phyloP scores from a whole-genome alignment of 2,113 vertebrate species.

The Etheostoma spectabile region DNA sequence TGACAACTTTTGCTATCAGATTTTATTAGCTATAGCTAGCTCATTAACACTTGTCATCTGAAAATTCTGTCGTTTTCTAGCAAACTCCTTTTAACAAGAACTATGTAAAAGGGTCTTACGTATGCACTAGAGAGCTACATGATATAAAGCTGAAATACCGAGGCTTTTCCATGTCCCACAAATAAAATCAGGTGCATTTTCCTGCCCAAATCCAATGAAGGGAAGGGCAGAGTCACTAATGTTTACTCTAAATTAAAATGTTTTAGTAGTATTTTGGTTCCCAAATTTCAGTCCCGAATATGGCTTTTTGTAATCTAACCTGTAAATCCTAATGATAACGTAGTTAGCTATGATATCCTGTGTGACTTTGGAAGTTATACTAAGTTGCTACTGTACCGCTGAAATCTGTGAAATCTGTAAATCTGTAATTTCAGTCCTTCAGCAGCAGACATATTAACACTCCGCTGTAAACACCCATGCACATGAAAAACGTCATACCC shows the following conservation, averaged over 20 bases:
- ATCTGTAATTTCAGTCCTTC: slow-evolving; percentile 40
- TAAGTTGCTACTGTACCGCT: neutral
- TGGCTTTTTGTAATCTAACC: neutral
- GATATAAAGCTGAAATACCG: neutral
- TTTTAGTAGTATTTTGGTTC: neutral
- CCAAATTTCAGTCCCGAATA: neutral
- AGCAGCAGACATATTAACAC: slow-evolving; percentile 69
- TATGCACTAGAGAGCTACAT: neutral
- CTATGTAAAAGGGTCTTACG: neutral
- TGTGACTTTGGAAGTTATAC: neutral
- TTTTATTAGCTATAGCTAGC: neutral
- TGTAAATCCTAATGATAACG: neutral
- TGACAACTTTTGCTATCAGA: neutral
- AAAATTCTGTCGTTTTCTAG: neutral
- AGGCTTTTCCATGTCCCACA: neutral
- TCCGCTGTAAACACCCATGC: slow-evolving; percentile 72
- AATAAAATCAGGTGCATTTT: neutral
- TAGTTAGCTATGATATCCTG: neutral
- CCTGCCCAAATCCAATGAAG: neutral
- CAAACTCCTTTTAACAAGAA: neutral
- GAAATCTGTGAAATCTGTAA: slow-evolving; percentile 5
- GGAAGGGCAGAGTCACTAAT: neutral
- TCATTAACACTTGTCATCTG: neutral
- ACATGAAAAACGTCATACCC: slow-evolving; percentile 60
- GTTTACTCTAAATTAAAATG: neutral